phyloP scores from a whole-genome alignment of 1,140 invertebrate genomes.

The Limonius californicus region DNA sequence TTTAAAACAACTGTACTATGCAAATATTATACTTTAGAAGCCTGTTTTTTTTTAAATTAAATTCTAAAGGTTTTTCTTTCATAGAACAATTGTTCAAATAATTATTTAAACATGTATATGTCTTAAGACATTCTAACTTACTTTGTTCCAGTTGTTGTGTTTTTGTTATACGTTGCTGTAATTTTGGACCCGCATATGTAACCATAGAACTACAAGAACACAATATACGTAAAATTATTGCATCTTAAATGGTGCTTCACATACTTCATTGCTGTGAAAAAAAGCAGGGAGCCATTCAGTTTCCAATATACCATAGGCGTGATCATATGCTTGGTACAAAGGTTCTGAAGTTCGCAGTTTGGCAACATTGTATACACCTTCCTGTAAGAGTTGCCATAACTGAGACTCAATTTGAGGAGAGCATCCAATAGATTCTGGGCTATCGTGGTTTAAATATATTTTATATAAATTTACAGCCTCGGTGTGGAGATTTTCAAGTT shows the following conservation, averaged over 20 bases:
- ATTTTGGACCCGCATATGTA: slow-evolving; percentile 62
- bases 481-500: slow-evolving; percentile 62
- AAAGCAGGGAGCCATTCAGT: slow-evolving; percentile 73
- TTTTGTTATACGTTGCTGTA: slow-evolving; percentile 51
- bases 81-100: too few relatives aligned
- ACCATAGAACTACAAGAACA: slow-evolving; percentile 64
- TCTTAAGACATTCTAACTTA: not conserved
- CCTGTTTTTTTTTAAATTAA: too few relatives aligned
- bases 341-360: slow-evolving; percentile 75
- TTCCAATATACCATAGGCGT: slow-evolving; percentile 73
- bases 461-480: slow-evolving; percentile 69
- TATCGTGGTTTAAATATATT: slow-evolving; percentile 63
- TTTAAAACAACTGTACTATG: too few relatives aligned
- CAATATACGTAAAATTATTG: not conserved
- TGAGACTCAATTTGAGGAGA: slow-evolving; percentile 60
- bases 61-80: too few relatives aligned
- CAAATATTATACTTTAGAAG: too few relatives aligned
- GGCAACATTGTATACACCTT: slow-evolving; percentile 61
- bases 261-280: slow-evolving; percentile 78
- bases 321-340: slow-evolving; percentile 78
- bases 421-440: slow-evolving; percentile 65
- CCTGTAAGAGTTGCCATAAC: slow-evolving; percentile 61
- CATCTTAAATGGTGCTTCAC: not conserved
- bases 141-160: slow-evolving; percentile 38
- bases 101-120: not conserved